phyloP scores from a whole-genome alignment of 2,888 invertebrate species.

The Athrips mouffetella region DNA sequence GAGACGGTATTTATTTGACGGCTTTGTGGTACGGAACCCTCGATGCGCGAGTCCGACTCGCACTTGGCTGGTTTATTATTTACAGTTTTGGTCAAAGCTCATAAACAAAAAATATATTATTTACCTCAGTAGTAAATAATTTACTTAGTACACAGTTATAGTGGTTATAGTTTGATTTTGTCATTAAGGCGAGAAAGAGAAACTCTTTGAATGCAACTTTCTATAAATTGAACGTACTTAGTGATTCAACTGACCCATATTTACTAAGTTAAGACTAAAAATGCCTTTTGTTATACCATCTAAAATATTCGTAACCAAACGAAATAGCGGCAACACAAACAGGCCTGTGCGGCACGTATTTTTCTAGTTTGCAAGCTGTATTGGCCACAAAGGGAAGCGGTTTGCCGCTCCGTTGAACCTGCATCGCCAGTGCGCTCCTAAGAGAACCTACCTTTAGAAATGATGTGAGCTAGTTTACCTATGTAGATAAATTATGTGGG shows the following conservation, averaged over 20 bases:
- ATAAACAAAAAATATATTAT: no score
- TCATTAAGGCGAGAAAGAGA: no score
- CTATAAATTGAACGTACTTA: no score
- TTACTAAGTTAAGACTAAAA: slow-evolving; percentile 3
- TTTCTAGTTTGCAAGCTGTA: slow-evolving; percentile 14
- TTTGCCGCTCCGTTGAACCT: slow-evolving; percentile 21
- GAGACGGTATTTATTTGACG: no score
- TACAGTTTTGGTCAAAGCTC: no score
- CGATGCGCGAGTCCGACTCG: no score
- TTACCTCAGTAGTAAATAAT: no score
- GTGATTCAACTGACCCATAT: not conserved
- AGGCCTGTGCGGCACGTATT: not conserved
- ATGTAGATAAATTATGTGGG: not conserved
- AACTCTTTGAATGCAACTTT: no score
- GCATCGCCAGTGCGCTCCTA: slow-evolving; percentile 15
- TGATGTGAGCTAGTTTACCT: slow-evolving; percentile 10
- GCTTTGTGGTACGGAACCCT: no score
- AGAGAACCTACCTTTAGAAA: slow-evolving; percentile 8
- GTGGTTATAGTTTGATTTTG: no score
- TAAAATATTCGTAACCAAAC: not conserved
- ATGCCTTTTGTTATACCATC: not conserved
- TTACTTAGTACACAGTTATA: no score
- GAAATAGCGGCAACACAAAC: slow-evolving; percentile 2
- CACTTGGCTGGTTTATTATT: no score
- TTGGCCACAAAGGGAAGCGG: slow-evolving; percentile 21